These are phyloP conservation scores for Cydia fagiglandana DNA, from an alignment of 1,140 invertebrate genomes.

Conservation along the genomic window DNA sequence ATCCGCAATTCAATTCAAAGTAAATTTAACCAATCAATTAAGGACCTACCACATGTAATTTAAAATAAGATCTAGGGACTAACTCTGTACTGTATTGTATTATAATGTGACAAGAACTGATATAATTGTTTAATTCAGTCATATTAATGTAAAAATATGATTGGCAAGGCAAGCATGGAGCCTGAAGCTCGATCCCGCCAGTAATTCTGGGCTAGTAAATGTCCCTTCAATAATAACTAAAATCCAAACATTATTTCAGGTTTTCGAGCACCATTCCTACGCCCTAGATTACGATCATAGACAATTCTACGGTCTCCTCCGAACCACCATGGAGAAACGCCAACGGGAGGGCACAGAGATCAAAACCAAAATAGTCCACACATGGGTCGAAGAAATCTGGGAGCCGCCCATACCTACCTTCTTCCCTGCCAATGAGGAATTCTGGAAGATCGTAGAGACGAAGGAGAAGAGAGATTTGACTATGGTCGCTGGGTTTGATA, in stretches of 20 bases:
- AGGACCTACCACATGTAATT: no score
- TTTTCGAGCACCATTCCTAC: slow-evolving; percentile 83
- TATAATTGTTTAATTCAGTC: no score
- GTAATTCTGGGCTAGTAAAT: no score
- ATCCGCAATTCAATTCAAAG: no score
- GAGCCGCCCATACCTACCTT: slow-evolving; percentile 79
- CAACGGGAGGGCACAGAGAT: slow-evolving; percentile 58
- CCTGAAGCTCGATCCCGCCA: no score
- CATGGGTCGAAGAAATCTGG: slow-evolving; percentile 68
- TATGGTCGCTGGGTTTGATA: slow-evolving; percentile 68
- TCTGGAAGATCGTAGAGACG: slow-evolving; percentile 61
- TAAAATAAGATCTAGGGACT: no score
- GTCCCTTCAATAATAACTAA: no score
- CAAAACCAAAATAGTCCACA: slow-evolving; percentile 63
- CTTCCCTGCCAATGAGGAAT: slow-evolving; percentile 72
- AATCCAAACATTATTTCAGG: slow-evolving; percentile 37
- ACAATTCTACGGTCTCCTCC: slow-evolving; percentile 86
- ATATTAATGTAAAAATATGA: no score
- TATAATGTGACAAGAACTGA: no score
- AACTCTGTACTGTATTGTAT: no score
- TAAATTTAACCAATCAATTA: no score
- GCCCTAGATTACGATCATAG: slow-evolving; percentile 86
- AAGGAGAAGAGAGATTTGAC: slow-evolving; percentile 62
- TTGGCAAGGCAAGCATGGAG: no score
- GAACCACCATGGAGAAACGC: slow-evolving; percentile 79